Evolutionary conservation across 2,113 vertebrate genomes (phyloP).

Genomic region (Platycercus adscitus): DNA sequence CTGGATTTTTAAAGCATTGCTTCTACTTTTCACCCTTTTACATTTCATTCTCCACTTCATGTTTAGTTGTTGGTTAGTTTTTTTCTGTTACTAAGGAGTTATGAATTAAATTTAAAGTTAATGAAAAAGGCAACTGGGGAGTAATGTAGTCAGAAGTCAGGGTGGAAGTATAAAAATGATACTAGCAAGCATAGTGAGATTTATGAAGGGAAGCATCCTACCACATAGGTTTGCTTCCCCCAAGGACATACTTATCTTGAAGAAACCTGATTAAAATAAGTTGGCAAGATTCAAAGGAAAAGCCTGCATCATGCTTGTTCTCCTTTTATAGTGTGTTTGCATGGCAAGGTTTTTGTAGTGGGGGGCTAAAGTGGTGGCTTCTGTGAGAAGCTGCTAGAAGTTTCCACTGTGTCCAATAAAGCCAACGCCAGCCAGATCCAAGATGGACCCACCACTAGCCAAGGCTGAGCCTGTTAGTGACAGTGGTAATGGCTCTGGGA

Average conservation of each 20-base stretch:
- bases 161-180: neutral
- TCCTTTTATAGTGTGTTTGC: neutral
- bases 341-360: neutral
- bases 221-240: neutral
- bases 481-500: neutral
- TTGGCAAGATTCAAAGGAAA: neutral
- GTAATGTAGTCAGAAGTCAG: neutral
- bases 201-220: neutral
- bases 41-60: neutral
- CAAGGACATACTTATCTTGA: neutral
- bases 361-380: neutral
- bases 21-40: neutral
- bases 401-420: neutral
- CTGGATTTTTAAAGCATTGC: constrained; percentile 17
- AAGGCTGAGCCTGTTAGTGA: neutral
- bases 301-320: neutral
- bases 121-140: neutral
- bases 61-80: constrained; percentile 12
- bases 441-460: neutral
- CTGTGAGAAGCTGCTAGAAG: neutral
- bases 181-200: neutral
- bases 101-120: neutral
- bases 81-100: constrained; percentile 1
- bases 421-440: neutral
- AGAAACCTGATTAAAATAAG: neutral